A percentile compares a stretch with the other conserved stretches of the same genome.
Evolutionary conservation across 1,140 invertebrate species (phyloP).

Genomic region (Bombus difficillimus): DNA sequence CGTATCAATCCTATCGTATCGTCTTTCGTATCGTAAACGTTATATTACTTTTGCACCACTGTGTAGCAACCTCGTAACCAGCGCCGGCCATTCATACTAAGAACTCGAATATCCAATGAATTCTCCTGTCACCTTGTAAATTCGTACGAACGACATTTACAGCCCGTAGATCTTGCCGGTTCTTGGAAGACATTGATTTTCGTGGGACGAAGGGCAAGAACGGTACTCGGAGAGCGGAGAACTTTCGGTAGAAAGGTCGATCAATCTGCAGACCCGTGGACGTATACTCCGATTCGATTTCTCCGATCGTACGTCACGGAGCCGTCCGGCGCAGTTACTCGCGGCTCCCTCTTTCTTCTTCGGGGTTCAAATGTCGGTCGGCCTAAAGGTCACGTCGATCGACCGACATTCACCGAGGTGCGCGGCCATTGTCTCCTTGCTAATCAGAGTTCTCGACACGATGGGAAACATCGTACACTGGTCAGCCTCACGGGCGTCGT

Average conservation of each 20-base stretch:
- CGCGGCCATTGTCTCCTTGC: constrained; percentile 44
- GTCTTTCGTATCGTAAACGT: neutral
- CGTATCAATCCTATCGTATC: too few species aligned
- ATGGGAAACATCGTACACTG: too few species aligned
- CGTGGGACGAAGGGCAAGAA: constrained; percentile 10
- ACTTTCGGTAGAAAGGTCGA: constrained; percentile 14
- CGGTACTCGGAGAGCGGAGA: neutral
- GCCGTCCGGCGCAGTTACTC: neutral
- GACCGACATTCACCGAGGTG: constrained; percentile 49
- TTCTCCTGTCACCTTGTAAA: neutral
- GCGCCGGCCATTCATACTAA: neutral
- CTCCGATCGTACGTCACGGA: constrained; percentile 49
- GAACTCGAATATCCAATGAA: neutral
- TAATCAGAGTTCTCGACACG: constrained; percentile 31
- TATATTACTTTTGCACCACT: neutral
- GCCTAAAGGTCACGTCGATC: constrained; percentile 58
- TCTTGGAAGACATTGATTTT: constrained; percentile 10
- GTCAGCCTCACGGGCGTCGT: too few species aligned
- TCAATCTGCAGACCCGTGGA: constrained; percentile 25
- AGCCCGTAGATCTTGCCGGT: neutral
- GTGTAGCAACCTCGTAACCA: neutral
- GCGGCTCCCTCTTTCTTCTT: constrained; percentile 21
- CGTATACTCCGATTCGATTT: constrained; percentile 45
- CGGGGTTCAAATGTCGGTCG: constrained; percentile 55
- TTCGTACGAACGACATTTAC: neutral